Base-by-base conservation (phyloP, 1,140 invertebrate species). In the Lepidurus arcticus region DNA sequence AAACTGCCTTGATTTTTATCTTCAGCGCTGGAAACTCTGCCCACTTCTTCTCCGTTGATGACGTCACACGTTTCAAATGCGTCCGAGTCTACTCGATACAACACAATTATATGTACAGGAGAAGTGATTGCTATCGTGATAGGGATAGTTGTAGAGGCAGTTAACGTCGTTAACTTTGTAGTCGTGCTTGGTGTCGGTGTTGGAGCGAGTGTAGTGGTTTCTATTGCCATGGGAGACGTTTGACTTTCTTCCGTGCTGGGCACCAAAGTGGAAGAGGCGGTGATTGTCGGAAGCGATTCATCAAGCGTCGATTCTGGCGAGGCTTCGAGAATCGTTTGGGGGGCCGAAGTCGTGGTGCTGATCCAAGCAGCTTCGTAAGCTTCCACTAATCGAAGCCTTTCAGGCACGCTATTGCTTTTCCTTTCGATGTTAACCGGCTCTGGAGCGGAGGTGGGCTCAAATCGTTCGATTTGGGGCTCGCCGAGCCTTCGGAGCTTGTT, bases 1-100 rank as follows among this genome's bases (percentile, higher is more conserved):
- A 78, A 75, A 45, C 74, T 74, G 24, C 78, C 78, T 74, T 73
- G 65, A 42, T 26, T 73, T 45, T 78, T 78, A 16, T 65, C 53
- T 65, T 65, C 53, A 21, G 53, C 53, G 21, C 53, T 65, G 16
- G 53, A 65, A 74, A 78, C 78, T 44, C 75, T 73, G 10, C 78
- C 78, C 3, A 78, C 73, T 26, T 74, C 42, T 26, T 47, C 34
- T 11, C 73, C 43, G 24, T 45, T 45, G 34, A 74, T n/a, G 13
- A 78, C 73, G 78, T 78, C 73, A 45, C 78, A 78, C 78, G 78
- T 44, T 45, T 78, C 78, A 73, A 78, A 78, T 10, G 78, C 78
- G 26, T 78, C 74, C 13, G 65, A 16, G 42, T 73, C 44, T 73
- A 78, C 78, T 75, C 75, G 74, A 73, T 78, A 78, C 10, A 78